phyloP scores from a whole-genome alignment of 2,113 vertebrate genomes.

The Caranx melampygus region DNA sequence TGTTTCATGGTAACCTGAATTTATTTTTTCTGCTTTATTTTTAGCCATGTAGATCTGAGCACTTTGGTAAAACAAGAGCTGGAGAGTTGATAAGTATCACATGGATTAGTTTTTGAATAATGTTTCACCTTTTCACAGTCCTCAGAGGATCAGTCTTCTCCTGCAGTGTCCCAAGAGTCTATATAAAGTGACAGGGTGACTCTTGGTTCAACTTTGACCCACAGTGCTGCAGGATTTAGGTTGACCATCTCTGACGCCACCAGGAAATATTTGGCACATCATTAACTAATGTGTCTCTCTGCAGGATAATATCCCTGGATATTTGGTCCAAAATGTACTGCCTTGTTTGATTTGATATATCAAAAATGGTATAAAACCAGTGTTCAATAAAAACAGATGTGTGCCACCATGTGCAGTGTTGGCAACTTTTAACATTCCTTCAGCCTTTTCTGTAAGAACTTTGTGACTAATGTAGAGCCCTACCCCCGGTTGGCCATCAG shows the following conservation, averaged over 20 bases:
- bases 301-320: neutral
- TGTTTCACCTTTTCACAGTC: neutral
- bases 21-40: conserved; percentile 34
- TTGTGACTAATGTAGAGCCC: neutral
- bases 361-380: neutral
- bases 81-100: neutral
- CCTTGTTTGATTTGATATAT: neutral
- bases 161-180: neutral
- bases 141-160: conserved; percentile 5
- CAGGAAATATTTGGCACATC: neutral
- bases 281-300: neutral
- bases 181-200: no score
- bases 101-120: neutral
- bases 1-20: conserved; percentile 27
- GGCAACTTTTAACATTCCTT: neutral
- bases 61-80: neutral
- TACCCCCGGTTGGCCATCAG: neutral
- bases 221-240: neutral
- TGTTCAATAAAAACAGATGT: no score
- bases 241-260: neutral
- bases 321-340: neutral
- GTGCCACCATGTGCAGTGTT: neutral
- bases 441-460: neutral
- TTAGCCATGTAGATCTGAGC: neutral
- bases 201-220: neutral